These are phyloP conservation scores for Lobophora halterata DNA, from an alignment of 2,888 invertebrate species.

Conservation along the genomic window DNA sequence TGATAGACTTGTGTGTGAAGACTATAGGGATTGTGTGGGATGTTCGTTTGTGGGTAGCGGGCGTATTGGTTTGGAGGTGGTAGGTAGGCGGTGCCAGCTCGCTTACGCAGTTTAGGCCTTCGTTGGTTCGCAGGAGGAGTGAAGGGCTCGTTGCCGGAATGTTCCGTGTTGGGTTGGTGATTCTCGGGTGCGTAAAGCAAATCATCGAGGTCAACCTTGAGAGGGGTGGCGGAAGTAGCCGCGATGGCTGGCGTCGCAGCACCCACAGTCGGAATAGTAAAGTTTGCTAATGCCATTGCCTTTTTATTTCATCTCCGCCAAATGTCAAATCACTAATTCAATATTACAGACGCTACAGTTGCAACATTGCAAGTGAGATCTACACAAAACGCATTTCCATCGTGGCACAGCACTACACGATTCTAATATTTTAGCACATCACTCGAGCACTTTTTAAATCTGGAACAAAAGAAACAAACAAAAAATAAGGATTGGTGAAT, in stretches of 20 bases:
- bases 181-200: slow-evolving; percentile 71
- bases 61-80: slow-evolving; percentile 70
- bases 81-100: slow-evolving; percentile 70
- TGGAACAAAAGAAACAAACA: slow-evolving; percentile 52
- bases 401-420: slow-evolving; percentile 53
- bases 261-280: slow-evolving; percentile 58
- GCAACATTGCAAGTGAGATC: slow-evolving; percentile 58
- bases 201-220: slow-evolving; percentile 62
- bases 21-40: slow-evolving; percentile 65
- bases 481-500: neutral
- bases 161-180: slow-evolving; percentile 50
- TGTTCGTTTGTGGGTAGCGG: slow-evolving; percentile 61
- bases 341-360: slow-evolving; percentile 52
- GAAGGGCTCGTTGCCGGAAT: slow-evolving; percentile 52
- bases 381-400: slow-evolving; percentile 57
- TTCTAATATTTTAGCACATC: slow-evolving; percentile 41
- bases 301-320: slow-evolving; percentile 60
- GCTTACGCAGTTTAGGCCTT: slow-evolving; percentile 65
- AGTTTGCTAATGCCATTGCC: slow-evolving; percentile 74
- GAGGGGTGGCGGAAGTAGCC: slow-evolving; percentile 54
- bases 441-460: slow-evolving; percentile 44
- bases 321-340: slow-evolving; percentile 61
- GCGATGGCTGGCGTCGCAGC: slow-evolving; percentile 59
- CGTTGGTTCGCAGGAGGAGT: slow-evolving; percentile 56
- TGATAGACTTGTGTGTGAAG: slow-evolving; percentile 66